Evolutionary conservation across 2,797 vertebrate species (phyloP), one percentile per base, ranked within the genome.

Genomic region (Tapirus indicus): DNA sequence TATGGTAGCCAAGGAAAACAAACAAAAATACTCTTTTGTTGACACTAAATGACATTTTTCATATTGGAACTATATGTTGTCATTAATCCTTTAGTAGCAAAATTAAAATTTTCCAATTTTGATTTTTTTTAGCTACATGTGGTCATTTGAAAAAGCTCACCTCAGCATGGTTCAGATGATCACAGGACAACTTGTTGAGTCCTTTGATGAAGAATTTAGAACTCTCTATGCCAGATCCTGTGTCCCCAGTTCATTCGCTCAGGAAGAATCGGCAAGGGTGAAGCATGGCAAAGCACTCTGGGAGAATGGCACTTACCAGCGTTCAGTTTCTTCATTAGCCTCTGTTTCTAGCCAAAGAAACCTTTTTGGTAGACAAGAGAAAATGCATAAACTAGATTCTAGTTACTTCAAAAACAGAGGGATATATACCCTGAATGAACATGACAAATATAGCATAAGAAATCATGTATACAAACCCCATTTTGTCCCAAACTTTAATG

Each of bases 91-190:
- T 87, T 71, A 72, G 74, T 10, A 38, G 9, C 35, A 49, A 74
- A 86, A 52, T 72, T 95, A 56, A 69, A 52, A 9, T 21, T 88
- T 84, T 88, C 72, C 98, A 93, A 97, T 72, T 72, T 58, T 97
- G n/a, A 44, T 98, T 96, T 98, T 87, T 99, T 98, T 47, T 98
- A 99, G 99, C 98, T 99, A 99, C 82, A 99, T 99, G 98, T 99
- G 99, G 99, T 99, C 99, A 77, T 99, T 99, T 98, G 99, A 99
- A 98, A 99, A 99, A 99, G 99, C 99, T 94, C 99, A 99, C 97
- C 99, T 99, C 98, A 99, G 99, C 97, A 99, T 99, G 99, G 99
- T 99, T 86, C 99, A 99, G 96, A 98, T 99, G 84, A 99, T 99
- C 98, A 99, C 99, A 60, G 99, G 99, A 86, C 99, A 99, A 72